Evolutionary conservation across 2,888 invertebrate species (phyloP).

Genomic region (Metopia argyrocephala): DNA sequence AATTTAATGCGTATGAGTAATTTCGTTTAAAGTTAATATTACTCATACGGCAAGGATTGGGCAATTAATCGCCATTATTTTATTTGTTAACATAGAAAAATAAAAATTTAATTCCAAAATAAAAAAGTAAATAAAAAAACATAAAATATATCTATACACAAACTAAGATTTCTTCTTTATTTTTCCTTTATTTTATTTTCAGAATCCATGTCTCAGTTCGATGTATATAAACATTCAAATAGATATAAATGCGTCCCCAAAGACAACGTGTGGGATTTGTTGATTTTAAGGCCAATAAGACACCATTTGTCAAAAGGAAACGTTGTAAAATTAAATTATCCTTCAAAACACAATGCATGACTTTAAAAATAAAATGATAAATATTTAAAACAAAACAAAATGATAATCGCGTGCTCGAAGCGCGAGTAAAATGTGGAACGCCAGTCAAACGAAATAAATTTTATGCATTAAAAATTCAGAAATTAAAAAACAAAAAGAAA

Average conservation of each 20-base stretch:
- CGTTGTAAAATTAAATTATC: conserved; percentile 74
- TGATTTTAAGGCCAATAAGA: conserved; percentile 73
- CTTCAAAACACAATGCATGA: conserved; percentile 11
- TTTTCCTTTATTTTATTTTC: conserved; percentile 47
- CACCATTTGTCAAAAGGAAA: conserved; percentile 75
- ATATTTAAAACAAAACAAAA: conserved; percentile 37
- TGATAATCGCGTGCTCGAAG: conserved; percentile 53
- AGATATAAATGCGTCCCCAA: conserved; percentile 77
- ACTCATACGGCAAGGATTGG: too few relatives aligned
- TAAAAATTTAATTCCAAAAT: too few relatives aligned
- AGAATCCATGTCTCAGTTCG: conserved; percentile 65
- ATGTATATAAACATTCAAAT: conserved; percentile 66
- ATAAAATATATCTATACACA: too few relatives aligned
- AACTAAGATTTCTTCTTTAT: neutral
- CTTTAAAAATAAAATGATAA: conserved; percentile 48
- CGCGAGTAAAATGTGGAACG: conserved; percentile 60
- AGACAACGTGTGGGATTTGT: conserved; percentile 74
- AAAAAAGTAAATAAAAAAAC: neutral
- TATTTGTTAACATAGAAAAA: too few relatives aligned
- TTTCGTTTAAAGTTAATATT: too few relatives aligned
- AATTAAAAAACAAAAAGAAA: neutral
- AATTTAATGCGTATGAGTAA: too few relatives aligned
- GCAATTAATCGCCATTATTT: too few relatives aligned
- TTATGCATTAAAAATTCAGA: too few relatives aligned
- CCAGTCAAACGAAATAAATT: conserved; percentile 13